Conservation (phyloP, 1,140 invertebrate genomes). For the Laupala kohalensis region DNA sequence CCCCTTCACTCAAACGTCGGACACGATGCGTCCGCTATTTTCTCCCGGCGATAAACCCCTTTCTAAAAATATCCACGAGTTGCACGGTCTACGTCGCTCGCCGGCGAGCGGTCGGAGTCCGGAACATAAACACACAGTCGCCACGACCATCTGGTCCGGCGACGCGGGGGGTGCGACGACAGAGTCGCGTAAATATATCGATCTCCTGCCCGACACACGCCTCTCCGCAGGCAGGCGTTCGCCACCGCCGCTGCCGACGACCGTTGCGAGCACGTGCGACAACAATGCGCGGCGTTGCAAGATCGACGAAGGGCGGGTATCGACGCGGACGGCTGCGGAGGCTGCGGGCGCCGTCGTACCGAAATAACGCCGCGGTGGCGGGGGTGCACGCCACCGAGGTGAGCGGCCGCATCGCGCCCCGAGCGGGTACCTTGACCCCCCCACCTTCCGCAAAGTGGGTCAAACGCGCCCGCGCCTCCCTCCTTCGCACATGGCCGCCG, state of each 20-base stretch:
- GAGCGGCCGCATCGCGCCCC: background rate
- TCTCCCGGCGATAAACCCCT: no score
- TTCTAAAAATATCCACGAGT: no score
- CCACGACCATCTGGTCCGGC: no score
- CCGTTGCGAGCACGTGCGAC: background rate
- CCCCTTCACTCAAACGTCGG: no score
- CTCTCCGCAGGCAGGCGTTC: background rate
- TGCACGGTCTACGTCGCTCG: no score
- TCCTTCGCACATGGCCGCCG: background rate
- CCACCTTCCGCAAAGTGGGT: background rate
- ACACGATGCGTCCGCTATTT: no score
- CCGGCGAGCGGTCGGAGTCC: no score
- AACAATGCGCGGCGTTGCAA: background rate
- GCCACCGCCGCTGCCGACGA: no score
- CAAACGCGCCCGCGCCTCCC: no score
- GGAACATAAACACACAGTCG: no score
- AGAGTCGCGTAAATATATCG: background rate
- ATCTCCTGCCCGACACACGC: background rate
- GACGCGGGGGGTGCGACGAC: no score
- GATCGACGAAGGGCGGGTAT: background rate
- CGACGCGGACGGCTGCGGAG: no score
- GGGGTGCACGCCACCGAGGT: background rate
- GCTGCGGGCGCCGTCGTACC: background rate
- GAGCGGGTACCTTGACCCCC: background rate
- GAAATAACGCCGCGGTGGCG: background rate